phyloP scores from a whole-genome alignment of 2,797 vertebrate genomes.

The Macropus fuliginosus region DNA sequence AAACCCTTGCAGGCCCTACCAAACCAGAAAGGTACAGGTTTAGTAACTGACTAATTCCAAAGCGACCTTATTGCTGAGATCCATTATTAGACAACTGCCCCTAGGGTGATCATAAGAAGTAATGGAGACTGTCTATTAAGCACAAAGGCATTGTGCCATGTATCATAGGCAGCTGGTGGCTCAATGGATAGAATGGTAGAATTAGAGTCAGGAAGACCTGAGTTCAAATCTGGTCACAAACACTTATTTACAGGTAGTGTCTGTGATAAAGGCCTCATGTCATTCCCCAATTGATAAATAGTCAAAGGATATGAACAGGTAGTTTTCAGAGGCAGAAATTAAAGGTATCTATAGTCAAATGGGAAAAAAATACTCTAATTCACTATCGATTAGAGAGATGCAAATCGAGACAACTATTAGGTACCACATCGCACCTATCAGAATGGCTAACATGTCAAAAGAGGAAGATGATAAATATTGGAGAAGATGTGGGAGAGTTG shows the following conservation, averaged over 20 bases:
- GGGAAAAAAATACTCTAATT: no score
- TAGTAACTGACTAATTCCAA: background rate
- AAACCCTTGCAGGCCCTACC: background rate
- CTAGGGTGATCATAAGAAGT: background rate
- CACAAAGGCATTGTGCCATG: background rate
- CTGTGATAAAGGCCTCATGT: background rate
- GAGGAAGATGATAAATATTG: no score
- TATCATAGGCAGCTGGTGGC: background rate
- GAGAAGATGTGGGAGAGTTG: no score
- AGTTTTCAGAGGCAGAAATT: no score
- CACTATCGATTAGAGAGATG: no score
- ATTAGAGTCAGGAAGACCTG: background rate
- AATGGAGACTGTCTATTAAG: background rate
- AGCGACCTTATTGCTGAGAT: background rate
- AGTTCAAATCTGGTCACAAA: background rate
- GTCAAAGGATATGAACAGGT: no score
- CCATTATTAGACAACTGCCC: background rate
- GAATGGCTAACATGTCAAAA: no score
- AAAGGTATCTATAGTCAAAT: no score
- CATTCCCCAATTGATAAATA: background rate
- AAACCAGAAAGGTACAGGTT: background rate
- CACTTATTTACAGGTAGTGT: background rate
- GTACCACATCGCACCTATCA: no score
- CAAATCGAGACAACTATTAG: no score
- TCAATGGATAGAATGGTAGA: background rate